Percentiles rank a stretch among this genome's conserved stretches.
phyloP scores from a whole-genome alignment of 2,888 invertebrate species.

The Tipula confusa region DNA sequence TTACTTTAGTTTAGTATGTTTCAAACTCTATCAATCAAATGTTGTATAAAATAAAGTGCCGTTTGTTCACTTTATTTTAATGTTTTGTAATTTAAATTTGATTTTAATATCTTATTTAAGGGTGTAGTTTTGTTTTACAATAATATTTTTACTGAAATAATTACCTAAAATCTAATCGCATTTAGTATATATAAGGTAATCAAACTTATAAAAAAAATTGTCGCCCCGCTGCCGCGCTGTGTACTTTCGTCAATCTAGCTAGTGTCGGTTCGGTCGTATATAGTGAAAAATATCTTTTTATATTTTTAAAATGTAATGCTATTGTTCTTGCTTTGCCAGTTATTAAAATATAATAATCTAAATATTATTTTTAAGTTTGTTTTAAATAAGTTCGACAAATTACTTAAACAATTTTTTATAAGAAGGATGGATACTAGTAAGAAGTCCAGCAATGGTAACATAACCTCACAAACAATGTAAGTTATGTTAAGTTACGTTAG shows the following conservation, averaged over 20 bases:
- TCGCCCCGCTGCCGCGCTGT: background rate
- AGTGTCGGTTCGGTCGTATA: background rate
- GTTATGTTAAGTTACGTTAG: background rate
- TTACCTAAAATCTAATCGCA: background rate
- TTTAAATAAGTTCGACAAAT: background rate
- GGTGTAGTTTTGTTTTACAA: background rate
- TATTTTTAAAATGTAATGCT: conserved; percentile 27
- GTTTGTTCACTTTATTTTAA: background rate
- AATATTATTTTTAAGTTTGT: conserved; percentile 29
- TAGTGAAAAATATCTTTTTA: background rate
- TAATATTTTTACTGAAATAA: background rate
- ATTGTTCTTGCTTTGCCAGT: background rate
- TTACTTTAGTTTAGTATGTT: background rate
- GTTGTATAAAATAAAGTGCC: background rate
- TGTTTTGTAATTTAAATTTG: background rate
- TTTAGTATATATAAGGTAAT: background rate
- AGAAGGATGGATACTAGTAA: background rate
- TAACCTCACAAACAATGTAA: conserved; percentile 28
- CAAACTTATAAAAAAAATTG: background rate
- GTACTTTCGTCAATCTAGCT: background rate
- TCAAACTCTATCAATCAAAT: background rate
- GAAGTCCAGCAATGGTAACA: conserved; percentile 27
- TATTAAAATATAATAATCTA: background rate
- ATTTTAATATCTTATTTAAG: background rate
- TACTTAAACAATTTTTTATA: background rate